Conservation (phyloP, 2,888 invertebrate species). For the Apamea crenata region DNA sequence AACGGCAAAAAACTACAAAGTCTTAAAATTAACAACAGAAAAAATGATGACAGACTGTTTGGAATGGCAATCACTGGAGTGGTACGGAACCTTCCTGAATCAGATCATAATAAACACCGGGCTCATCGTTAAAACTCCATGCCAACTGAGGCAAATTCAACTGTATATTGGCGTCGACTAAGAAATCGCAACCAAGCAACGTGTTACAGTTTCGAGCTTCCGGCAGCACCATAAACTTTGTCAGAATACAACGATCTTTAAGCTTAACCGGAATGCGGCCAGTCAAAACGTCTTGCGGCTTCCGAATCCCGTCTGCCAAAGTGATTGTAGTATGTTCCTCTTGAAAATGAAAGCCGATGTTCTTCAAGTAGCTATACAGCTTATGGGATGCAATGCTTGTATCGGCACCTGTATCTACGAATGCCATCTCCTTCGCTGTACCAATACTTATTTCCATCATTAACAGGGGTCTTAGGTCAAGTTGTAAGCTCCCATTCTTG, state of each 20-base stretch:
- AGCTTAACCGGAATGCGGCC: constrained; percentile 47
- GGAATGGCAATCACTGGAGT: background rate
- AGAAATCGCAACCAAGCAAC: constrained; percentile 48
- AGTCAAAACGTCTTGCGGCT: constrained; percentile 41
- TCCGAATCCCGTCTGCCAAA: constrained; percentile 51
- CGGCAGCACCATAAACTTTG: constrained; percentile 44
- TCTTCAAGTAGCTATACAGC: constrained; percentile 48
- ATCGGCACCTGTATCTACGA: constrained; percentile 32
- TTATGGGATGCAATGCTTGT: constrained; percentile 47
- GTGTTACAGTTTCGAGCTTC: constrained; percentile 41
- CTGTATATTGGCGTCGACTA: constrained; percentile 60
- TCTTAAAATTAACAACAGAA: constrained; percentile 6
- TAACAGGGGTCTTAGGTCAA: background rate
- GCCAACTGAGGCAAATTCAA: constrained; percentile 64
- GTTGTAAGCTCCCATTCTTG: background rate
- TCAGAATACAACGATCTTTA: constrained; percentile 50
- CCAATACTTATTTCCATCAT: constrained; percentile 52
- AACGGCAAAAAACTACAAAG: background rate
- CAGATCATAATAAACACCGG: constrained; percentile 36
- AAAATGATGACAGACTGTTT: background rate
- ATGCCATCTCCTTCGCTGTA: constrained; percentile 48
- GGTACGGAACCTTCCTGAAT: constrained; percentile 16
- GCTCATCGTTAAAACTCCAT: constrained; percentile 54
- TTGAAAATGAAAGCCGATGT: constrained; percentile 49
- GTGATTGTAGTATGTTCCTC: constrained; percentile 37